Evolutionary conservation across 1,140 invertebrate genomes (phyloP).

Genomic region (Gonioctena quinquepunctata): DNA sequence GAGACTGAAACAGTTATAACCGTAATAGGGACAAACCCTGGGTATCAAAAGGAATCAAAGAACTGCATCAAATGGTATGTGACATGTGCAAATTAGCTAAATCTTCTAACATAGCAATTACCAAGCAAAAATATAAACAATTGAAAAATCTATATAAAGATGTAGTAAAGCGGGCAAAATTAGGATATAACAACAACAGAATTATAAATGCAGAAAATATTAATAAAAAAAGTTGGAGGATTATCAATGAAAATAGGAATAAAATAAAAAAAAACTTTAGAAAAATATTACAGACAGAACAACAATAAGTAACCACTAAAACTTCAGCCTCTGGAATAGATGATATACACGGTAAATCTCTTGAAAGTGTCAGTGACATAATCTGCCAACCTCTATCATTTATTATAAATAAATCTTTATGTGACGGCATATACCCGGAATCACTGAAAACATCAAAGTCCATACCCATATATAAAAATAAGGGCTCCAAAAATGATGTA

Average conservation of each 20-base stretch:
- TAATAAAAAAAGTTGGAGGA: not conserved
- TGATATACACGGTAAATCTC: not conserved
- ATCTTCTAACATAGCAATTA: not conserved
- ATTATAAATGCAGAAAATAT: not conserved
- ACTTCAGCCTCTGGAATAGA: not conserved
- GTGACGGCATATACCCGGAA: not conserved
- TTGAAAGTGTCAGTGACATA: not conserved
- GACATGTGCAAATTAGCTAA: not conserved
- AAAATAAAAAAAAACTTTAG: not conserved
- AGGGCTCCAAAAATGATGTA: not conserved
- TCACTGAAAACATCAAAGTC: not conserved
- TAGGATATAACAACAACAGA: not conserved
- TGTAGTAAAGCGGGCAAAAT: not conserved
- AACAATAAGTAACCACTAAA: not conserved
- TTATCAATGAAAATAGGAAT: not conserved
- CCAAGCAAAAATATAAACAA: not conserved
- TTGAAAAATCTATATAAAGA: not conserved
- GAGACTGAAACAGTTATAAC: not conserved
- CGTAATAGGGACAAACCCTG: not conserved
- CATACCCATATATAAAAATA: not conserved
- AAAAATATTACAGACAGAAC: not conserved
- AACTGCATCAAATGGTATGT: conserved; percentile 2
- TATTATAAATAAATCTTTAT: not conserved
- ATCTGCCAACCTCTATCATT: not conserved
- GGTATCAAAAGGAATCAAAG: not conserved